phyloP scores from a whole-genome alignment of 2,888 invertebrate genomes.

The Augiades crinisus region DNA sequence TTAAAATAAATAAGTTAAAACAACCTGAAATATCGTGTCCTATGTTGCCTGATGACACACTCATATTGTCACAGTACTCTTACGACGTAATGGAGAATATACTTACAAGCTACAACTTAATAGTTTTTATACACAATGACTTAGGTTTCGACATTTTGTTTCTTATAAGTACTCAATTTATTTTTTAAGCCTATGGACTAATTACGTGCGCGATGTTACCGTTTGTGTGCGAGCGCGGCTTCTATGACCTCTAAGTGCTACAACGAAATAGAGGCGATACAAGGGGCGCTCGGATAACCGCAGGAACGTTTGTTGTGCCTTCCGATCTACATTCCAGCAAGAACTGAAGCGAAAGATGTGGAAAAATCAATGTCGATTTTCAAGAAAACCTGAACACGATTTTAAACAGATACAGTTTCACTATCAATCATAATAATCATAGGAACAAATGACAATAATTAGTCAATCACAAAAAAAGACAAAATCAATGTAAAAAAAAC shows the following conservation, averaged over 20 bases:
- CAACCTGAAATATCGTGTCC: slow-evolving; percentile 53
- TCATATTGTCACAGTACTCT: slow-evolving; percentile 74
- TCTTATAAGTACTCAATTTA: slow-evolving; percentile 77
- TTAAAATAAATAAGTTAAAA: slow-evolving; percentile 76
- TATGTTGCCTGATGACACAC: slow-evolving; percentile 69
- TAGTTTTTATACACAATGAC: slow-evolving; percentile 80
- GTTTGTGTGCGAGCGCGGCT: slow-evolving; percentile 47
- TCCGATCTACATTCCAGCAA: slow-evolving; percentile 53
- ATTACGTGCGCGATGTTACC: slow-evolving; percentile 68
- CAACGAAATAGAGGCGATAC: slow-evolving; percentile 36
- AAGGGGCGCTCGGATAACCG: slow-evolving; percentile 42
- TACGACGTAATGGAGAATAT: slow-evolving; percentile 77
- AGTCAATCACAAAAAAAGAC: slow-evolving; percentile 74
- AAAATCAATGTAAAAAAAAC: slow-evolving; percentile 67
- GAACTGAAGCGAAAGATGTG: slow-evolving; percentile 48
- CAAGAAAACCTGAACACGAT: slow-evolving; percentile 77
- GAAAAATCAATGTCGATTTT: slow-evolving; percentile 77
- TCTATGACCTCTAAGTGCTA: slow-evolving; percentile 39
- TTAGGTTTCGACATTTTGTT: slow-evolving; percentile 81
- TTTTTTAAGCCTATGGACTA: slow-evolving; percentile 71
- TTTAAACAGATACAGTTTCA: slow-evolving; percentile 57
- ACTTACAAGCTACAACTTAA: slow-evolving; percentile 75
- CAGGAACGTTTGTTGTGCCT: slow-evolving; percentile 51
- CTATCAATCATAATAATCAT: slow-evolving; percentile 70
- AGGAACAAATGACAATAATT: slow-evolving; percentile 78